Evolutionary conservation across 2,113 vertebrate genomes (phyloP), one percentile per base, ranked within the genome.

Genomic region (Bolborhynchus lineola): DNA sequence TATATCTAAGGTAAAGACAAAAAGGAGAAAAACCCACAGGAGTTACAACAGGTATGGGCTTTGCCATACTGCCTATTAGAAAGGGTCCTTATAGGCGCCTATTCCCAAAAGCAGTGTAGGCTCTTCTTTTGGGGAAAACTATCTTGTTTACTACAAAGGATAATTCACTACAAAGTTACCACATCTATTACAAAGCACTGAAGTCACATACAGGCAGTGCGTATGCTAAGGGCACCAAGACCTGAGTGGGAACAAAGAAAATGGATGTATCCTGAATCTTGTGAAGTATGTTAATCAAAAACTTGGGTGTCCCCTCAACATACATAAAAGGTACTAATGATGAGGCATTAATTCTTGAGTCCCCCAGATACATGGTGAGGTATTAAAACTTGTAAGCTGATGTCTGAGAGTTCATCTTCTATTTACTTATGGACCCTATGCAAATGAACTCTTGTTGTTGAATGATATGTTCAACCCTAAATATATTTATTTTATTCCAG

Each of bases 261-360:
- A 9, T 16, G 10, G 16, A 53, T 74, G 59, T 52, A 68, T n/a
- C 8, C 14, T 35, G 14, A 82, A 7, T 31, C 16, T 65, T 68
- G 11, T 57, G n/a, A 85, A 14, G 5, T 1, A 13, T 0, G 0
- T 42, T 65, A 39, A 79, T 41, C 0, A 62, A 68, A 88, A 86
- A 23, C 20, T 7, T 17, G 3, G 7, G 1, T 37, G 7, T 68
- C 11, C 3, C 4, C 5, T 1, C 19, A 28, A 25, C 1, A 28
- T 13, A 14, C 8, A 25, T 80, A 60, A 75, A 41, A 21, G 1
- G 7, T 14, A 5, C 6, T 42, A 39, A 68, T n/a, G 7, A 4
- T 47, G 29, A 14, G 15, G 3, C 55, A 35, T 23, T 35, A 85
- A 44, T 55, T 13, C 15, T 39, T 12, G 8, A 5, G 1, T 6